These are phyloP conservation scores for Trachelipus rathkii DNA, from an alignment of 1,140 invertebrate genomes.

Conservation along the genomic window DNA sequence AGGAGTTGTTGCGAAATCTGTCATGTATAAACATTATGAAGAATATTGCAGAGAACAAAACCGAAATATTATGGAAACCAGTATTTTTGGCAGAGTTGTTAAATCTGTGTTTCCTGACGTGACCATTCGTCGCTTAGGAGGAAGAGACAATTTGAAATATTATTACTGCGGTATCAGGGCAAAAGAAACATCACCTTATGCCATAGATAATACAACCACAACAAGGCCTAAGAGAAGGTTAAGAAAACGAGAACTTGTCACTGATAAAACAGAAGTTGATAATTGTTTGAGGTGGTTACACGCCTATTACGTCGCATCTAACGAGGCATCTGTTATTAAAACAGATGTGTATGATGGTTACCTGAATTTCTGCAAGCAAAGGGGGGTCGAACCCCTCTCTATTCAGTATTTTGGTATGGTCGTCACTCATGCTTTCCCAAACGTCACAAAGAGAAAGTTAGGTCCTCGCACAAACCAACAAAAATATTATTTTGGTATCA, in stretches of 20 bases:
- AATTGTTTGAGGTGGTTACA: constrained; percentile 38
- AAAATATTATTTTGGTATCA: constrained; percentile 41
- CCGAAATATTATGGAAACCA: constrained; percentile 43
- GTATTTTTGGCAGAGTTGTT: constrained; percentile 43
- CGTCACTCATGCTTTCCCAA: constrained; percentile 34
- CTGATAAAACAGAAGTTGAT: constrained; percentile 39
- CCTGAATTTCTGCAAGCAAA: constrained; percentile 30
- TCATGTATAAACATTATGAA: constrained; percentile 45
- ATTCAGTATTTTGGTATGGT: constrained; percentile 39
- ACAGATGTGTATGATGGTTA: constrained; percentile 38
- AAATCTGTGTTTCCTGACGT: constrained; percentile 44
- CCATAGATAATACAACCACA: constrained; percentile 42
- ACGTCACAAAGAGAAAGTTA: constrained; percentile 26
- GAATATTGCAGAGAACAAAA: constrained; percentile 40
- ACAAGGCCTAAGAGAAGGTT: constrained; percentile 41
- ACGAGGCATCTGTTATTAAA: constrained; percentile 29
- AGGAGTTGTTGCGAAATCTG: constrained; percentile 43
- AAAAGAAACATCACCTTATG: constrained; percentile 38
- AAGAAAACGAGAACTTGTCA: constrained; percentile 35
- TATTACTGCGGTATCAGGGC: constrained; percentile 45
- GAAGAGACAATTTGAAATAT: constrained; percentile 43
- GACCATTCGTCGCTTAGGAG: constrained; percentile 40
- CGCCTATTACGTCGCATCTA: constrained; percentile 28
- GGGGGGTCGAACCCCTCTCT: constrained; percentile 32
- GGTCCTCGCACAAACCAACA: constrained; percentile 38